Evolutionary conservation across 2,113 vertebrate species (phyloP).

Genomic region (Hucho hucho): DNA sequence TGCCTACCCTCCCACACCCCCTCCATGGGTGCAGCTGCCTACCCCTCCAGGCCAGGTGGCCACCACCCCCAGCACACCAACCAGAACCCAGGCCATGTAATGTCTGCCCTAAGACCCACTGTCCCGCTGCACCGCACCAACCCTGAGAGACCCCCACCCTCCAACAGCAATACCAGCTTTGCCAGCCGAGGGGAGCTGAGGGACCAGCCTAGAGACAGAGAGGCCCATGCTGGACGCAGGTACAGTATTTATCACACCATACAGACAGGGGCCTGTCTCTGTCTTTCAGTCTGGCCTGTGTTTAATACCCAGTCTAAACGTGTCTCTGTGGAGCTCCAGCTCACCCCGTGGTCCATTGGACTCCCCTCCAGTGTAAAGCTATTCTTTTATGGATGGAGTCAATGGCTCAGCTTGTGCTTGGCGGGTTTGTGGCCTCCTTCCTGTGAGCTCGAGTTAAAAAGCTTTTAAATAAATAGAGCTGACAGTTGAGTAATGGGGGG

Average conservation of each 20-base stretch:
- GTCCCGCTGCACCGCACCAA: conserved; percentile 72
- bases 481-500: conserved; percentile 56
- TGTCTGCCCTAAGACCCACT: conserved; percentile 82
- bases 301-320: conserved; percentile 31
- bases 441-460: conserved; percentile 39
- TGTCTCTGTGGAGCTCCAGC: conserved; percentile 36
- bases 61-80: conserved; percentile 49
- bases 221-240: conserved; percentile 70
- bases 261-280: background rate
- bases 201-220: conserved; percentile 37
- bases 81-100: conserved; percentile 61
- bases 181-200: conserved; percentile 19
- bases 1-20: conserved; percentile 78
- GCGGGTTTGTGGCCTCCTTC: conserved; percentile 60
- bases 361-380: conserved; percentile 43
- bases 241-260: conserved; percentile 38
- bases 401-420: conserved; percentile 55
- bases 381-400: conserved; percentile 54
- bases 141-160: conserved; percentile 37
- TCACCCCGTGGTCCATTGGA: conserved; percentile 38
- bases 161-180: conserved; percentile 26
- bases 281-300: background rate
- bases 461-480: conserved; percentile 61
- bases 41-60: conserved; percentile 52
- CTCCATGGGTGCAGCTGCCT: conserved; percentile 27